phyloP scores from a whole-genome alignment of 2,888 invertebrate genomes.

The Hoplodrina ambigua region DNA sequence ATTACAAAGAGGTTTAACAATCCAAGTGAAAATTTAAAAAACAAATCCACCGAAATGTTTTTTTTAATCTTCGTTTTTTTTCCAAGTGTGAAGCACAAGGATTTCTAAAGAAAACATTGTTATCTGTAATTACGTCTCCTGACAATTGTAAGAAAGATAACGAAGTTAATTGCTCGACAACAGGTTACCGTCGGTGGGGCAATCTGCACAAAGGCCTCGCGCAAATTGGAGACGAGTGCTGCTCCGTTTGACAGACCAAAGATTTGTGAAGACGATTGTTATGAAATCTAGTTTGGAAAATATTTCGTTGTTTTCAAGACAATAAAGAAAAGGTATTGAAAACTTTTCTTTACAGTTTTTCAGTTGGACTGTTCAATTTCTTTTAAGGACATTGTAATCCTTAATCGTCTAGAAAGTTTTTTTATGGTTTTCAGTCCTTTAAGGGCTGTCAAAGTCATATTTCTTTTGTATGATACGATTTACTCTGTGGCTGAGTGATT shows the following conservation, averaged over 20 bases:
- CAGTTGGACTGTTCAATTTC: too few species aligned
- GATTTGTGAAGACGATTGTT: constrained; percentile 8
- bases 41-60: too few species aligned
- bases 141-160: constrained; percentile 11
- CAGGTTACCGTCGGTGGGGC: neutral
- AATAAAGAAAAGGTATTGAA: too few species aligned
- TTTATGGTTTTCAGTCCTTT: too few species aligned
- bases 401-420: too few species aligned
- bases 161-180: constrained; percentile 24
- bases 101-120: constrained; percentile 7
- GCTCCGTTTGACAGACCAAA: constrained; percentile 8
- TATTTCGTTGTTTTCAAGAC: too few species aligned
- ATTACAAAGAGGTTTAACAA: neutral
- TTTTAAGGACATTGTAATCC: too few species aligned
- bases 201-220: constrained; percentile 9
- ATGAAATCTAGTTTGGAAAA: too few species aligned
- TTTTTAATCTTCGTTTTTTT: neutral
- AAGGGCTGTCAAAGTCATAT: too few species aligned
- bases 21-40: neutral
- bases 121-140: constrained; percentile 25
- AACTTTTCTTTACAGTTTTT: too few species aligned
- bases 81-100: neutral
- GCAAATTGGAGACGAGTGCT: constrained; percentile 20
- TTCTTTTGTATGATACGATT: too few species aligned
- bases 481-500: too few species aligned